Conservation (phyloP, 1,140 invertebrate genomes). For the Aphelinus certus region DNA sequence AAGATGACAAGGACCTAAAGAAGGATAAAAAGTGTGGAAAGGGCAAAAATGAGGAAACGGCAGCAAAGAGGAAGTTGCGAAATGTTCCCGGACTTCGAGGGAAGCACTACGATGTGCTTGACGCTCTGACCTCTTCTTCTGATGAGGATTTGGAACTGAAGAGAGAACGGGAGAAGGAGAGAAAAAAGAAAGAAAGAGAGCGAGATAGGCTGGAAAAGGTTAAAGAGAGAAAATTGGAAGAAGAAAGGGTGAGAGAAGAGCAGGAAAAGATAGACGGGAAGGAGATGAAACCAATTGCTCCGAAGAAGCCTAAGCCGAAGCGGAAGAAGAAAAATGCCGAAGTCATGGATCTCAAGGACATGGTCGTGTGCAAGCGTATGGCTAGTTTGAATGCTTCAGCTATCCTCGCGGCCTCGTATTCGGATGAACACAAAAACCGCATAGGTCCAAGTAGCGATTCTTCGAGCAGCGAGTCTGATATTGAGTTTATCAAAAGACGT, state of each 20-base stretch:
- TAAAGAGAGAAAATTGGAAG: slow-evolving; percentile 1
- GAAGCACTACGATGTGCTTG: slow-evolving; percentile 85
- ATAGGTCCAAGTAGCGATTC: slow-evolving; percentile 67
- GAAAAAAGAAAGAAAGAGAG: slow-evolving; percentile 15
- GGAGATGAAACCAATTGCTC: slow-evolving; percentile 38
- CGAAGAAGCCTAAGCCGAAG: slow-evolving; percentile 56
- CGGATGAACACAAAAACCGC: slow-evolving; percentile 73
- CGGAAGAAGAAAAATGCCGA: slow-evolving; percentile 72
- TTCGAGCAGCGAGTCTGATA: slow-evolving; percentile 64
- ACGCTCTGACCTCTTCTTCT: slow-evolving; percentile 68
- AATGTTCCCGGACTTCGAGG: slow-evolving; percentile 79
- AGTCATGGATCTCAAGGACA: slow-evolving; percentile 85
- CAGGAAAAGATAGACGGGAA: slow-evolving; percentile 24
- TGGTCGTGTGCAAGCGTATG: slow-evolving; percentile 90
- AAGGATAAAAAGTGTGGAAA: slow-evolving; percentile 38
- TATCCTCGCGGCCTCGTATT: slow-evolving; percentile 89
- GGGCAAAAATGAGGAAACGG: slow-evolving; percentile 43
- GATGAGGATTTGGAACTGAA: slow-evolving; percentile 61
- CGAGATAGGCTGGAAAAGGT: slow-evolving; percentile 2
- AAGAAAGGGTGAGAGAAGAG: not conserved
- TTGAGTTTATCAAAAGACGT: slow-evolving; percentile 66
- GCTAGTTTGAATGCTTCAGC: slow-evolving; percentile 92
- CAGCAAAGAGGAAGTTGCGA: slow-evolving; percentile 71
- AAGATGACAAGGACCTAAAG: slow-evolving; percentile 49
- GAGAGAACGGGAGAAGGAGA: slow-evolving; percentile 16